These are phyloP conservation scores for Dicycla oo DNA, from an alignment of 2,888 invertebrate genomes.

Conservation along the genomic window DNA sequence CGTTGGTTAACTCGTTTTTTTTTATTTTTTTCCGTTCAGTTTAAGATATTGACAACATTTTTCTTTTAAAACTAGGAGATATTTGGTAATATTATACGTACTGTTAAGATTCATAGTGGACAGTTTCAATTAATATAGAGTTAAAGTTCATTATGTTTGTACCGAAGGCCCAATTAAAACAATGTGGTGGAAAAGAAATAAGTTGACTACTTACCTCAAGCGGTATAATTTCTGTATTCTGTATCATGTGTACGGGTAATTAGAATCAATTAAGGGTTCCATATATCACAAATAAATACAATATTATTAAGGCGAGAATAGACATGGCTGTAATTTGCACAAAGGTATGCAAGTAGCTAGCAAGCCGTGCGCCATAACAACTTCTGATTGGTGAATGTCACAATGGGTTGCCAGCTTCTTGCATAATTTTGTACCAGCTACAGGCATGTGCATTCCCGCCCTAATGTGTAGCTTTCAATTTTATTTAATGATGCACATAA, in stretches of 20 bases:
- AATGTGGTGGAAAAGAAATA: not conserved
- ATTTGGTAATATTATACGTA: not conserved
- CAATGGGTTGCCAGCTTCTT: too few relatives aligned
- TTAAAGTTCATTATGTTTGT: not conserved
- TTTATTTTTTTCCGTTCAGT: not conserved
- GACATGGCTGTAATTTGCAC: too few relatives aligned
- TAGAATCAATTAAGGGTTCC: not conserved
- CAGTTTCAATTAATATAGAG: not conserved
- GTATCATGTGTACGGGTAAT: not conserved
- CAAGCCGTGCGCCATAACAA: too few relatives aligned
- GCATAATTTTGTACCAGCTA: too few relatives aligned
- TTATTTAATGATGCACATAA: not conserved
- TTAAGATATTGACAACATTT: not conserved
- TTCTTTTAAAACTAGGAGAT: not conserved
- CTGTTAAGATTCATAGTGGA: not conserved
- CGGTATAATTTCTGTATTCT: not conserved
- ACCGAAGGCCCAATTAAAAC: not conserved
- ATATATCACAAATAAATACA: too few relatives aligned
- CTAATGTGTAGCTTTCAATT: not conserved
- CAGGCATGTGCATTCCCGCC: too few relatives aligned
- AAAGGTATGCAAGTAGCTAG: too few relatives aligned
- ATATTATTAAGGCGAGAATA: too few relatives aligned
- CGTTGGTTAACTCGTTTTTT: conserved; percentile 35
- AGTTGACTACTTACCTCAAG: not conserved
- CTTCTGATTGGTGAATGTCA: too few relatives aligned